Evolutionary conservation across 2,797 vertebrate genomes (phyloP).

Genomic region (Hafferia zeledoni): DNA sequence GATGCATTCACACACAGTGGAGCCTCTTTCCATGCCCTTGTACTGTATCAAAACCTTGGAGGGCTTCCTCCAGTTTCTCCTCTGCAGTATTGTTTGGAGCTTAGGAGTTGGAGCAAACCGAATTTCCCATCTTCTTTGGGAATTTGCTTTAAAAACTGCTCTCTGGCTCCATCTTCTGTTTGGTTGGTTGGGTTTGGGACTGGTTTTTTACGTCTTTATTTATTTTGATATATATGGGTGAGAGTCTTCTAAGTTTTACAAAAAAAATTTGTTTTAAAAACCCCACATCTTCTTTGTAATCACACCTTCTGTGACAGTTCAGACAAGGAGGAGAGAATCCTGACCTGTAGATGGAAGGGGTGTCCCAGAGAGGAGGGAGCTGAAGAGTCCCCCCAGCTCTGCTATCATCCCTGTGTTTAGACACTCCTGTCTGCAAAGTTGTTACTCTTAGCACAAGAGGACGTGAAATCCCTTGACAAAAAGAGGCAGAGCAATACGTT

Average conservation of each 20-base stretch:
- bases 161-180: constrained; percentile 68
- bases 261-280: not conserved
- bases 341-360: not conserved
- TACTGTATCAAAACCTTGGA: not conserved
- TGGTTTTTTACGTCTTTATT: not conserved
- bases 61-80: not conserved
- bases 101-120: not conserved
- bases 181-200: not conserved
- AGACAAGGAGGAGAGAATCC: not conserved
- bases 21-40: not conserved
- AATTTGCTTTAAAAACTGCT: constrained; percentile 36
- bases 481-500: not conserved
- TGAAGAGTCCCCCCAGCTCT: not conserved
- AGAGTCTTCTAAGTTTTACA: not conserved
- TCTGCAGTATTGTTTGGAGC: not conserved
- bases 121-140: not conserved
- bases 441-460: not conserved
- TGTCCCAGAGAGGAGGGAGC: not conserved
- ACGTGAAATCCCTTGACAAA: not conserved
- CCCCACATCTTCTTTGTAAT: not conserved
- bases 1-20: not conserved
- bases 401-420: not conserved
- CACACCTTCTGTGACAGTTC: not conserved
- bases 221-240: not conserved
- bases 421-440: not conserved